phyloP scores from a whole-genome alignment of 2,888 invertebrate genomes.

The Monoplex corrugatus region DNA sequence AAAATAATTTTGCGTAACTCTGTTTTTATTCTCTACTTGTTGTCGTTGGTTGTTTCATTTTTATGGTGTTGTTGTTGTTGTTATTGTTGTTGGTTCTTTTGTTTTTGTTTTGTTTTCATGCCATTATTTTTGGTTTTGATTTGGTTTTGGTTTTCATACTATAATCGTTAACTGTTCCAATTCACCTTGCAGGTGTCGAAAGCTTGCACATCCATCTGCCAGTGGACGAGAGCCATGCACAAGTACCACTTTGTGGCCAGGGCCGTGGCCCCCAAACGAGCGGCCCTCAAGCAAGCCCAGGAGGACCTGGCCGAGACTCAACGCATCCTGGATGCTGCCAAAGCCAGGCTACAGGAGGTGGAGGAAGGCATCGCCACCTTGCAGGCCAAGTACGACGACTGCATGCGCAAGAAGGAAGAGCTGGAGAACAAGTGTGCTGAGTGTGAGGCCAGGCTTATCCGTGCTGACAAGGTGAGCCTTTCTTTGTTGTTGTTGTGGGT shows the following conservation, averaged over 20 bases:
- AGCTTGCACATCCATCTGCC: conserved; percentile 90
- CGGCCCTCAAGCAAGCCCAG: conserved; percentile 78
- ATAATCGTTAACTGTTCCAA: too few species aligned
- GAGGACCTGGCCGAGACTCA: conserved; percentile 80
- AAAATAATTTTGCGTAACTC: too few species aligned
- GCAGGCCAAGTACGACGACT: conserved; percentile 81
- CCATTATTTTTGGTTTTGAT: too few species aligned
- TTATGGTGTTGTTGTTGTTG: too few species aligned
- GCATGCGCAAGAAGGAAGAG: conserved; percentile 81
- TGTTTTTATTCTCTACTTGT: too few species aligned
- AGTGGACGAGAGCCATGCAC: conserved; percentile 87
- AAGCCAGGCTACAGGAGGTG: conserved; percentile 78
- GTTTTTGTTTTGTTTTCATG: too few species aligned
- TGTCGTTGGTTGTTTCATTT: too few species aligned
- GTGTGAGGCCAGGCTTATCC: conserved; percentile 80
- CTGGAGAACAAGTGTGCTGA: conserved; percentile 80
- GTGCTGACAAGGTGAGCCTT: conserved; percentile 82
- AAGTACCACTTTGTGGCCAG: conserved; percentile 82
- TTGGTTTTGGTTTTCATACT: too few species aligned
- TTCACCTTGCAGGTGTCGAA: conserved; percentile 88
- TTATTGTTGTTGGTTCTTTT: too few species aligned
- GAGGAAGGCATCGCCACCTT: conserved; percentile 80
- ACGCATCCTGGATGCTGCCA: conserved; percentile 78
- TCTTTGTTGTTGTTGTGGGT: too few species aligned
- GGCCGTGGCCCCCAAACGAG: conserved; percentile 81